Percentiles rank a stretch among this genome's conserved stretches.
Conservation (phyloP, 2,113 vertebrate genomes). For the Ifrita kowaldi region DNA sequence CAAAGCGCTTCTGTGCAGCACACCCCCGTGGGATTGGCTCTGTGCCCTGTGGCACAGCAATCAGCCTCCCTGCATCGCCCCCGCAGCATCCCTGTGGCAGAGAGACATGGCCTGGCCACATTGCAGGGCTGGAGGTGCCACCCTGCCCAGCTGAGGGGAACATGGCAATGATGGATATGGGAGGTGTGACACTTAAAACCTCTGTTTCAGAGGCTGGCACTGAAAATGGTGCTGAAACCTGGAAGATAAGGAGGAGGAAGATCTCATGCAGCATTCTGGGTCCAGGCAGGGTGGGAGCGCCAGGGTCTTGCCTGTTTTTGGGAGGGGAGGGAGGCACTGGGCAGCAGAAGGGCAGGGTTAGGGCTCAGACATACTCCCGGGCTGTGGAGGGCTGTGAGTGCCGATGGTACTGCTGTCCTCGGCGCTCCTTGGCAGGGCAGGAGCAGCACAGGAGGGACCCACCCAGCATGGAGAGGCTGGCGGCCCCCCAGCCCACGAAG, state of each 20-base stretch:
- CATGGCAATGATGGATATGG: accelerated
- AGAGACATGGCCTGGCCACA: accelerated
- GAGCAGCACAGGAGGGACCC: slow-evolving; percentile 94
- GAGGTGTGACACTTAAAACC: background rate
- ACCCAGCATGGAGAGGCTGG: slow-evolving; percentile 86
- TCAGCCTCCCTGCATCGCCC: background rate
- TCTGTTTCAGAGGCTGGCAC: background rate
- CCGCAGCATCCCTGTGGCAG: background rate
- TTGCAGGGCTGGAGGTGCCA: background rate
- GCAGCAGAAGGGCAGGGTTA: accelerated
- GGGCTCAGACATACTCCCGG: slow-evolving; percentile 91
- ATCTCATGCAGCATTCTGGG: background rate
- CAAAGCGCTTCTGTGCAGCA: background rate
- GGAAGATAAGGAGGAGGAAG: background rate
- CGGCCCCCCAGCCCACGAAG: slow-evolving; percentile 91
- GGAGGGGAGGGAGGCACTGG: background rate
- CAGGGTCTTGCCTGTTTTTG: background rate
- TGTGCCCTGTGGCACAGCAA: background rate
- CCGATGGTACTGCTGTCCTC: slow-evolving; percentile 86
- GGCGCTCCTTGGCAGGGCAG: slow-evolving; percentile 81
- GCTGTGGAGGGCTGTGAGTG: slow-evolving; percentile 82
- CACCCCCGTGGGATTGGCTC: background rate
- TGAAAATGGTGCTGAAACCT: background rate
- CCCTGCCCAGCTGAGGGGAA: accelerated
- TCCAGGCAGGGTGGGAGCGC: background rate